Evolutionary conservation across 2,113 vertebrate genomes (phyloP).

Genomic region (Nicator chloris): DNA sequence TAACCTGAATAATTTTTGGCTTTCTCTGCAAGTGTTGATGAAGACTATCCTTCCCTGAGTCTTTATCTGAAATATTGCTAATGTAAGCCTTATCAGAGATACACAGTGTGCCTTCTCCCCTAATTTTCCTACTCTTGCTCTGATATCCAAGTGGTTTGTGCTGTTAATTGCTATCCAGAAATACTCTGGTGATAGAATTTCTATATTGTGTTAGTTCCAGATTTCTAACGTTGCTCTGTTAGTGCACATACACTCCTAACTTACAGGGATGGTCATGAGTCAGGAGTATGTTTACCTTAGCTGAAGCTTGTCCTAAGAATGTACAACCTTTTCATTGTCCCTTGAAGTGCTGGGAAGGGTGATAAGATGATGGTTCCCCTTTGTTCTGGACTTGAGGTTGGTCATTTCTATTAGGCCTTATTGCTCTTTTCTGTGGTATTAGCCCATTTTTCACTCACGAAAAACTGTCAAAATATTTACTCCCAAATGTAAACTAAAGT

Average conservation of each 20-base stretch:
- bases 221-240: neutral
- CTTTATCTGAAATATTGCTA: neutral
- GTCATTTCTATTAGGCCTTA: neutral
- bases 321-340: neutral
- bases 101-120: neutral
- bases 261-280: neutral
- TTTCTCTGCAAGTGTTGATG: neutral
- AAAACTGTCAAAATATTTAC: conserved; percentile 7
- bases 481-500: neutral
- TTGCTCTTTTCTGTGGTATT: neutral
- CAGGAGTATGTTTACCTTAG: neutral
- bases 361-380: neutral
- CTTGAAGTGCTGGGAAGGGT: neutral
- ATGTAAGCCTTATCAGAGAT: neutral
- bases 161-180: neutral
- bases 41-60: neutral
- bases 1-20: neutral
- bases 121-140: neutral
- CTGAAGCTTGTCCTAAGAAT: neutral
- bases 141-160: neutral
- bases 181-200: neutral
- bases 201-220: neutral
- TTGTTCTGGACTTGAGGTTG: neutral
- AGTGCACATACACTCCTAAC: neutral
- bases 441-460: neutral